Evolutionary conservation across 2,888 invertebrate genomes (phyloP), one percentile per base, ranked within the genome.

Genomic region (Nysson spinosus): DNA sequence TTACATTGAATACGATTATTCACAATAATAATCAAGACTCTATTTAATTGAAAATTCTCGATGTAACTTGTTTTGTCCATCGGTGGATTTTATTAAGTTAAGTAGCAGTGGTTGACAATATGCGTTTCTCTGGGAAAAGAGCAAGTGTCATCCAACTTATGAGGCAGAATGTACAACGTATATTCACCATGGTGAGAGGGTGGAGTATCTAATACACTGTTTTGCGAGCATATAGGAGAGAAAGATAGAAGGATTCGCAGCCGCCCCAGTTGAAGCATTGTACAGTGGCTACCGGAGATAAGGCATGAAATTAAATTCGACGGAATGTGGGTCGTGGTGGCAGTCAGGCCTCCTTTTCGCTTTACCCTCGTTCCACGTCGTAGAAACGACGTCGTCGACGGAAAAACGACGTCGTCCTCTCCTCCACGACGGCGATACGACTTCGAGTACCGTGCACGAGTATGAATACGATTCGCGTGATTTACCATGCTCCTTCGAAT

Each of bases 291-390:
- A 64, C 76, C 68, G 69, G 75, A 77, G 82, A 82, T 82, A 82
- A 80, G 80, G 82, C 80, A 82, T 82, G 81, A 82, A 82, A 82
- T 82, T 82, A 82, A 81, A 82, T 82, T 82, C 78, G 76, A 77
- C 68, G 74, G 75, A 79, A 82, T 80, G 78, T 82, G 80, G 82
- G 77, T 79, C 77, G 78, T 71, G 56, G 72, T 50, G 69, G 67
- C 56, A 46, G n/a, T 51, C 49, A 65, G 57, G 63, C 57, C 56
- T 65, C 58, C 12, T 11, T 11, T 14, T 16, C 22, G 0, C 24
- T n/a, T 22, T 17, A n/a, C 34, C 43, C 11, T 5, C 14, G 3
- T n/a, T 3, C 17, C 9, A 11, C 19, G 28, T n/a, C 55, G 16
- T 46, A 37, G 50, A 26, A 20, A 16, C 37, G 37, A 42, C 44